phyloP scores from a whole-genome alignment of 2,113 vertebrate genomes.

The Raja brachyura region DNA sequence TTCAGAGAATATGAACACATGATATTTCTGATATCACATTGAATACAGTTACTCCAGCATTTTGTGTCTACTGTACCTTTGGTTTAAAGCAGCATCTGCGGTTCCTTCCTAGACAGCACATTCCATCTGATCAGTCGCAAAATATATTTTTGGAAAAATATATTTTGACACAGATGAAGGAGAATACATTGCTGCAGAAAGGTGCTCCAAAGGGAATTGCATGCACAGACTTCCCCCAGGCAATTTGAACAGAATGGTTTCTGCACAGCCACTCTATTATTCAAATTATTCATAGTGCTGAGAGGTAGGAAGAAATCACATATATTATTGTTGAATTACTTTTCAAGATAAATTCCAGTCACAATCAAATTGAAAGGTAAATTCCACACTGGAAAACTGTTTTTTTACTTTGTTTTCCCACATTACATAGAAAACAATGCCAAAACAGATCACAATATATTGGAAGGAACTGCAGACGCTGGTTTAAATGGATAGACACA shows the following conservation, averaged over 20 bases:
- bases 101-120: neutral
- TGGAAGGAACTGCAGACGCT: no score
- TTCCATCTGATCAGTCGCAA: neutral
- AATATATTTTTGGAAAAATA: neutral
- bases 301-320: neutral
- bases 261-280: conserved; percentile 16
- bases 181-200: neutral
- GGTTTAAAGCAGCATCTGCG: no score
- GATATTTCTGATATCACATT: no score
- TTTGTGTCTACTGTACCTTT: no score
- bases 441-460: neutral
- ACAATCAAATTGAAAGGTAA: neutral
- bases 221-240: neutral
- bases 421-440: neutral
- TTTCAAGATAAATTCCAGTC: neutral
- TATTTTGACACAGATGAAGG: no score
- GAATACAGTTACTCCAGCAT: no score
- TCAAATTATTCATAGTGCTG: neutral
- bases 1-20: no score
- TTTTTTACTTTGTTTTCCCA: neutral
- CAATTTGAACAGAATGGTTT: neutral
- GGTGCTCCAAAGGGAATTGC: neutral
- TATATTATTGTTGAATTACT: neutral
- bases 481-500: no score
- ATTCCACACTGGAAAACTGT: neutral